phyloP scores from a whole-genome alignment of 2,113 vertebrate genomes.

The Poeciliopsis turrubarensis region DNA sequence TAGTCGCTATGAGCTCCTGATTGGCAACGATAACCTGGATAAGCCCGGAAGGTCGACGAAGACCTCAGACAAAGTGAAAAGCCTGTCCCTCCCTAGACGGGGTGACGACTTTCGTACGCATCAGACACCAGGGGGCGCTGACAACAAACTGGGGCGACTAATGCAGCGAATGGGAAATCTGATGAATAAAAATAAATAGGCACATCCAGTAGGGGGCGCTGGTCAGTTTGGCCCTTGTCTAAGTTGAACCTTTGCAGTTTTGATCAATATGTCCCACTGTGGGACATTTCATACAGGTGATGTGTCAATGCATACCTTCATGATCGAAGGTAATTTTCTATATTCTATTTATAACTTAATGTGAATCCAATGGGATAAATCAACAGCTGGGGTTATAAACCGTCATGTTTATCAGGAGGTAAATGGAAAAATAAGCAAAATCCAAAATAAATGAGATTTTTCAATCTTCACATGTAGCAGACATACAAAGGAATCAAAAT shows the following conservation, averaged over 20 bases:
- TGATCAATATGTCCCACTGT: neutral
- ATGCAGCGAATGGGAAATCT: conserved; percentile 89
- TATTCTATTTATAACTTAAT: too few relatives aligned
- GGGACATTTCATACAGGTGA: too few relatives aligned
- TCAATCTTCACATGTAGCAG: too few relatives aligned
- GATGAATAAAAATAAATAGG: conserved; percentile 86
- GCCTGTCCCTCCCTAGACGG: conserved; percentile 58
- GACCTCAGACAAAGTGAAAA: conserved; percentile 71
- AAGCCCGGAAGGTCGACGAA: conserved; percentile 14
- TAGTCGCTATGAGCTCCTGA: conserved; percentile 86
- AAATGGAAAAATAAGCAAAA: too few relatives aligned
- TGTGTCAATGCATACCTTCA: too few relatives aligned
- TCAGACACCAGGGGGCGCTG: conserved; percentile 74
- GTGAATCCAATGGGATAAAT: too few relatives aligned
- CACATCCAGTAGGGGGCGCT: neutral
- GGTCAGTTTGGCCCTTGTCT: neutral
- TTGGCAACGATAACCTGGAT: conserved; percentile 71
- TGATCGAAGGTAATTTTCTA: too few relatives aligned
- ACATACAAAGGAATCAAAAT: too few relatives aligned
- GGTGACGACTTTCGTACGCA: conserved; percentile 62
- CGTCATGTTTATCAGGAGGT: too few relatives aligned
- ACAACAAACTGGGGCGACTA: conserved; percentile 89
- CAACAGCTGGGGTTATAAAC: too few relatives aligned
- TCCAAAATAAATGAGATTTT: too few relatives aligned
- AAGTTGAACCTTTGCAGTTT: neutral